Conservation (phyloP, 1,140 invertebrate genomes). For the Rhynchophorus ferrugineus region DNA sequence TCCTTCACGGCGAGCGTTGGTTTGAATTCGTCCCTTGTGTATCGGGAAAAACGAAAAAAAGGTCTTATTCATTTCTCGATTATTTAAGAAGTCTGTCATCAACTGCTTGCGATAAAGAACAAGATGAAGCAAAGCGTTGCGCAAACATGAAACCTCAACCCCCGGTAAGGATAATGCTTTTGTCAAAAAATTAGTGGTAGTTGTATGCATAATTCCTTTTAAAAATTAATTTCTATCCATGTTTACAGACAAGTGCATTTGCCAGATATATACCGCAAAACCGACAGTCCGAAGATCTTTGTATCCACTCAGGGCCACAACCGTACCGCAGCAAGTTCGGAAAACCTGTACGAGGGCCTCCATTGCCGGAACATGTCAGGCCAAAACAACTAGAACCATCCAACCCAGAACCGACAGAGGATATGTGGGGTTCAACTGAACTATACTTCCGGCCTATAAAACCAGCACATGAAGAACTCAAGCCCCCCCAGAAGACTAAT, state of each 20-base stretch:
- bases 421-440: slow-evolving; percentile 59
- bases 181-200: too few species aligned
- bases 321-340: background rate
- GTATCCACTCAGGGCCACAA: background rate
- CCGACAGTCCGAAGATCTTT: background rate
- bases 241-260: background rate
- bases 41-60: too few species aligned
- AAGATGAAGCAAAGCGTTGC: too few species aligned
- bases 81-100: too few species aligned
- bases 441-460: slow-evolving; percentile 71
- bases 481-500: slow-evolving; percentile 19
- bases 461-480: too few species aligned
- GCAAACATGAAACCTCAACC: too few species aligned
- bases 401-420: slow-evolving; percentile 38
- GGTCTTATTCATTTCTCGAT: too few species aligned
- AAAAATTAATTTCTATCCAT: too few species aligned
- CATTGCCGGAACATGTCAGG: background rate
- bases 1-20: background rate
- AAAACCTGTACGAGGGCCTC: background rate
- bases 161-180: too few species aligned
- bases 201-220: too few species aligned
- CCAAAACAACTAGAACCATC: background rate
- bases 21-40: too few species aligned
- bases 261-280: background rate
- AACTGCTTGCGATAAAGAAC: too few species aligned